Evolutionary conservation across 2,797 vertebrate genomes (phyloP).

Genomic region (Cichlasoma orientale): DNA sequence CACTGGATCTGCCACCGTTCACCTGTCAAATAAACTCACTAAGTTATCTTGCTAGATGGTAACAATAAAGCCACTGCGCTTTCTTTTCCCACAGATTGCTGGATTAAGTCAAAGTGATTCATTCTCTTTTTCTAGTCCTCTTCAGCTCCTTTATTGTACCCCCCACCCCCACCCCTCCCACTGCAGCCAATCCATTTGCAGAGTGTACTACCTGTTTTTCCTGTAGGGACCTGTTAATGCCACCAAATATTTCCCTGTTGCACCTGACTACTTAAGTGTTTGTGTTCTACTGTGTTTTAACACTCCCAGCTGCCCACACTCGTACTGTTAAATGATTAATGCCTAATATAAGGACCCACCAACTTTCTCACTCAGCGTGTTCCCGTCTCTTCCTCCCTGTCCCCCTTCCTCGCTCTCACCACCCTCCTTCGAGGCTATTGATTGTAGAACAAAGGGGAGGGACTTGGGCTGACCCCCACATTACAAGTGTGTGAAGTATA

Average conservation of each 20-base stretch:
- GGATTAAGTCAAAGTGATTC: slow-evolving; percentile 54
- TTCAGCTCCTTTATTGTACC: slow-evolving; percentile 23
- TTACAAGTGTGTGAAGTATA: slow-evolving; percentile 64
- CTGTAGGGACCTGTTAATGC: slow-evolving; percentile 47
- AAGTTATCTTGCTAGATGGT: slow-evolving; percentile 48
- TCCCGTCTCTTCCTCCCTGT: neutral
- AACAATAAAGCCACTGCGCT: slow-evolving; percentile 44
- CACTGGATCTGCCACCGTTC: slow-evolving; percentile 12
- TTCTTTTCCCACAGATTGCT: slow-evolving; percentile 32
- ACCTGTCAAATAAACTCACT: slow-evolving; percentile 49
- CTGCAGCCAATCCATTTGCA: slow-evolving; percentile 11
- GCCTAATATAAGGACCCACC: slow-evolving; percentile 48
- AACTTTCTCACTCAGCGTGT: slow-evolving; percentile 25
- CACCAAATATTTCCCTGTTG: slow-evolving; percentile 56
- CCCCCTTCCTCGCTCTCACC: neutral
- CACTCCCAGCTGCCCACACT: slow-evolving; percentile 38
- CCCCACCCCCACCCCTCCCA: slow-evolving; percentile 5
- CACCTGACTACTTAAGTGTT: slow-evolving; percentile 53
- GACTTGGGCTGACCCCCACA: slow-evolving; percentile 53
- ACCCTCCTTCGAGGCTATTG: slow-evolving; percentile 51
- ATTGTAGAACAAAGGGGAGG: slow-evolving; percentile 62
- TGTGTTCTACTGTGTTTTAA: slow-evolving; percentile 35
- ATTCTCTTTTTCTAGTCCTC: slow-evolving; percentile 24
- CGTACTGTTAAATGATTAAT: slow-evolving; percentile 65
- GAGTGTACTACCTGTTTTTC: slow-evolving; percentile 12